Conservation (phyloP, 2,888 invertebrate species). For the Ochropacha duplaris region DNA sequence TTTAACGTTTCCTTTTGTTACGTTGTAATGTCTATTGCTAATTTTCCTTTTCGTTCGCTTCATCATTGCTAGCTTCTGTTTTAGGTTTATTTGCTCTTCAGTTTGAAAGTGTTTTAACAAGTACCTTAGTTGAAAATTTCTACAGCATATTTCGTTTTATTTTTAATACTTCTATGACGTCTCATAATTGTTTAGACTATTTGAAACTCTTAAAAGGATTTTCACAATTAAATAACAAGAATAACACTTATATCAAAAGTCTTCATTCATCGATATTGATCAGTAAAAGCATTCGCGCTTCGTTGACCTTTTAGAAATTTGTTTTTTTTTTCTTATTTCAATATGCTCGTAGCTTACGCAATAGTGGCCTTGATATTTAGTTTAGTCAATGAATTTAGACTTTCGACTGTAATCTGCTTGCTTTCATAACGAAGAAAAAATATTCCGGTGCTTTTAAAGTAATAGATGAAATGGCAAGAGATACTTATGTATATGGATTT, state of each 20-base stretch:
- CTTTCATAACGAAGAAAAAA: background rate
- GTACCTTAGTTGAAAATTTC: background rate
- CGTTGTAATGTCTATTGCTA: background rate
- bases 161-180: no score
- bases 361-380: background rate
- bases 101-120: background rate
- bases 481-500: no score
- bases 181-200: no score
- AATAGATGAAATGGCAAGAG: background rate
- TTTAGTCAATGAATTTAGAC: background rate
- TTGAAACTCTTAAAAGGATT: background rate
- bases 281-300: constrained; percentile 5
- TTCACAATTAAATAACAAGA: no score
- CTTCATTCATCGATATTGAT: constrained; percentile 5
- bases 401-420: background rate
- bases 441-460: background rate
- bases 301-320: constrained; percentile 8
- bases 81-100: background rate
- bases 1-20: background rate
- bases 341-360: background rate
- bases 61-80: background rate
- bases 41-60: background rate
- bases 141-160: background rate
- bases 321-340: background rate
- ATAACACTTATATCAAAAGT: background rate